These are phyloP conservation scores for Coenobita brevimanus DNA, from an alignment of 1,140 invertebrate genomes.

Conservation along the genomic window DNA sequence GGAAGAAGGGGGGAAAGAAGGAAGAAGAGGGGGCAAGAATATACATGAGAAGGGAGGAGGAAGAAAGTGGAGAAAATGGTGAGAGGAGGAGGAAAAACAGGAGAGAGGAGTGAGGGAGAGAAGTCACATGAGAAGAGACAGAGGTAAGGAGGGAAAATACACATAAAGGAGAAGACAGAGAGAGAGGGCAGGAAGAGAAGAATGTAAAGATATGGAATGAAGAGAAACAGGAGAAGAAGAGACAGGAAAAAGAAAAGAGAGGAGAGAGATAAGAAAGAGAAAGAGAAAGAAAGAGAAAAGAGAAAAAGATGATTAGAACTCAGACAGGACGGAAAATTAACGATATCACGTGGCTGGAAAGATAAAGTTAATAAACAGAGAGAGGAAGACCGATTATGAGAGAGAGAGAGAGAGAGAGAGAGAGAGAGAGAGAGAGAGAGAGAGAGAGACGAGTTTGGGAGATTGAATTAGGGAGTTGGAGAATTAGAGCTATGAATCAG, in stretches of 20 bases:
- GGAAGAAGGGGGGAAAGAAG: not conserved
- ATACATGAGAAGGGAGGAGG: not conserved
- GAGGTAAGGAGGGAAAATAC: not conserved
- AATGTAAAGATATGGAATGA: too few species aligned
- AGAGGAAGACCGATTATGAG: not conserved
- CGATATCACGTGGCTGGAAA: too few species aligned
- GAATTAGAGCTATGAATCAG: not conserved
- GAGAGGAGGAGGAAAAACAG: not conserved
- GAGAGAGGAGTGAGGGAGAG: not conserved
- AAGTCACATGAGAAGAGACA: not conserved
- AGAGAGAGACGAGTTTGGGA: not conserved
- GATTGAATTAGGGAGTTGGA: not conserved
- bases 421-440: not conserved
- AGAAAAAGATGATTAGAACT: not conserved
- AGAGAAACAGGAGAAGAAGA: not conserved
- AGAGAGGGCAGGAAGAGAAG: too few species aligned
- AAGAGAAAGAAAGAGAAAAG: not conserved
- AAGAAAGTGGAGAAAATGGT: not conserved
- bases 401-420: not conserved
- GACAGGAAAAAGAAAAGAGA: not conserved
- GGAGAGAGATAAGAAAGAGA: not conserved
- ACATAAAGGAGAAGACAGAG: not conserved
- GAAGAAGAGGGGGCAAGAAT: too few species aligned
- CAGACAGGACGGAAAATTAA: too few species aligned
- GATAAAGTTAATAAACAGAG: not conserved